Evolutionary conservation across 2,113 vertebrate species (phyloP), one percentile per base, ranked within the genome.

Genomic region (Carettochelys insculpta): DNA sequence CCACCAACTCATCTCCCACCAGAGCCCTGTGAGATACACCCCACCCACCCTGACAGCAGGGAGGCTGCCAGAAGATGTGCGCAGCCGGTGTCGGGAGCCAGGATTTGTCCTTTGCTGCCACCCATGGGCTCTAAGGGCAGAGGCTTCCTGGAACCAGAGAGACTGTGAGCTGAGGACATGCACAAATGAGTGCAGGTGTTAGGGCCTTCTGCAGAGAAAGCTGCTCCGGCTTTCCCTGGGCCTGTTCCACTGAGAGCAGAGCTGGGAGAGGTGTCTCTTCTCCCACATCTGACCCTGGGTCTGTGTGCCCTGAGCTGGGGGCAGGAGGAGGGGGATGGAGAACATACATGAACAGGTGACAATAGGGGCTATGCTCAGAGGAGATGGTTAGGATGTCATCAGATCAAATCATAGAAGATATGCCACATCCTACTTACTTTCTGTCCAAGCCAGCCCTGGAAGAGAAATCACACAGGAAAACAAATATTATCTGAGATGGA

Each of bases 401-500:
- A 31, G 45, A 8, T 76, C 85, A 31, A 41, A 8, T 65, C 25
- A 52, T 29, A 38, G 29, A 38, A 65, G 20, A 6, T 5, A 20
- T 12, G 0, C 27, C 79, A 29, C 19, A 17, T 80, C 0, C 1
- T 1, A 94, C 97, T 91, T 97, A 99, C 98, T 96, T 98, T 98
- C 85, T 97, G 94, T 97, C 98, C 98, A 10, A 97, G 97, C 82
- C 96, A 90, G 77, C 98, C 98, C 98, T 99, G 96, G 22, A 77
- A 87, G 94, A 82, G n/a, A 88, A 90, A n/a, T 92, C 51, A 68
- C 16, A 82, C 12, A 14, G 56, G 34, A 13, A 6, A 82, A n/a
- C 25, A 27, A 54, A 3, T 1, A 5, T 25, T 14, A 50, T 0
- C 52, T 91, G 1, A 92, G 91, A 6, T 27, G 34, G 77, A 75